Evolutionary conservation across 2,888 invertebrate genomes (phyloP).

Genomic region (Oscheius sp.): DNA sequence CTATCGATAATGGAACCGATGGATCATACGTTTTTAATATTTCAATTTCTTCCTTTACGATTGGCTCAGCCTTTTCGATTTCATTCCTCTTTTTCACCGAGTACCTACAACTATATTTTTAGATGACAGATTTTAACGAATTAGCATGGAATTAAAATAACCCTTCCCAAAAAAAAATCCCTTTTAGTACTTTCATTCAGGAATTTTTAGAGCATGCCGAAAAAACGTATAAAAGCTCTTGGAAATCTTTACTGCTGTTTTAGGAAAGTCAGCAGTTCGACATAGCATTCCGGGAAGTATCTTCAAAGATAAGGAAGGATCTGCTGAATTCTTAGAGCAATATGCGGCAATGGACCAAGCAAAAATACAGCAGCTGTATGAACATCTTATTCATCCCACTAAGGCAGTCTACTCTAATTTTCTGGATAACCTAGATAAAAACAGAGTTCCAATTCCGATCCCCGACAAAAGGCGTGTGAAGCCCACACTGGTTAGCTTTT

Average conservation of each 20-base stretch:
- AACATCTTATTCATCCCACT: background rate
- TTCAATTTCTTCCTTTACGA: background rate
- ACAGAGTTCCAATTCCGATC: slow-evolving; percentile 32
- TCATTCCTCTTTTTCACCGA: too few relatives aligned
- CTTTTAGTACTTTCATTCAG: background rate
- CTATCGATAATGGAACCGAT: background rate
- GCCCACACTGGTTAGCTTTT: background rate
- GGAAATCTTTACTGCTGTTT: too few relatives aligned
- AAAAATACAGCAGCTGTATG: background rate
- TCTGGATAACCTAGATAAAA: slow-evolving; percentile 19
- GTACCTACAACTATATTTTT: too few relatives aligned
- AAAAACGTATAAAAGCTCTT: too few relatives aligned
- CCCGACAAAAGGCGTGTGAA: slow-evolving; percentile 24
- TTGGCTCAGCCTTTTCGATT: too few relatives aligned
- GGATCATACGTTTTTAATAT: slow-evolving; percentile 2
- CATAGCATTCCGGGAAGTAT: too few relatives aligned
- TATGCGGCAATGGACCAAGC: background rate
- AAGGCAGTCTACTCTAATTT: slow-evolving; percentile 11
- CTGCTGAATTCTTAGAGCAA: background rate
- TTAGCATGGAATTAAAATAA: too few relatives aligned
- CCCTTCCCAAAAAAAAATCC: too few relatives aligned
- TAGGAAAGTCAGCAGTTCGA: too few relatives aligned
- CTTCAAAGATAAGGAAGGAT: too few relatives aligned
- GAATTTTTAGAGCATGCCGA: background rate
- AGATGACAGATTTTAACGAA: too few relatives aligned